Evolutionary conservation across 2,113 vertebrate species (phyloP), one percentile per base, ranked within the genome.

Genomic region (Thryonomys swinderianus): DNA sequence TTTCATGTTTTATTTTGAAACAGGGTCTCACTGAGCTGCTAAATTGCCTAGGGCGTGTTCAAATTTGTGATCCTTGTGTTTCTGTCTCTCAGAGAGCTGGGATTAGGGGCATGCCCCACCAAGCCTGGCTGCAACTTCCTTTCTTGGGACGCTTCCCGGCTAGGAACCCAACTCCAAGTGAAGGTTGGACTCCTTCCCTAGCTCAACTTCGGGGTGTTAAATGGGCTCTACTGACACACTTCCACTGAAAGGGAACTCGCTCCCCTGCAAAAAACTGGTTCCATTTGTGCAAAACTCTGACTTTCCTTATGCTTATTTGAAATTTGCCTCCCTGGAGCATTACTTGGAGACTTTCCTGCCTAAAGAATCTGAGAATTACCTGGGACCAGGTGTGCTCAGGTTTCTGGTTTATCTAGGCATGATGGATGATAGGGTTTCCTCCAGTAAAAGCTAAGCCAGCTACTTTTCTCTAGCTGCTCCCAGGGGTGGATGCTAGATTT

Each of bases 401-500:
- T 51, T 51, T 89, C 55, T 87, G 84, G 57, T 25, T 55, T 91
- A 89, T 73, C 80, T 80, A 32, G 42, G 57, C 27, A 48, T 67
- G 45, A 97, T 64, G 5, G 9, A 80, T 30, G 42, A 51, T 51
- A 51, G 51, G 21, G 25, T 79, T 88, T 92, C 48, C 32, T 91
- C 30, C 13, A 23, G 40, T 73, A 30, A 27, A 85, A 88, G n/a
- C 45, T 61, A 64, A n/a, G 37, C 17, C 59, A 91, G 40, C 55
- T 83, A 78, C 71, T 92, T 95, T 96, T 48, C 94, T 74, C 34
- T 51, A 76, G 81, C 82, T 90, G 61, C 27, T 85, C 80, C 87
- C 64, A 81, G 53, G 66, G 76, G 37, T 95, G 51, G 23, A 80
- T 85, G 34, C 88, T 95, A 71, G 45, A 71, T 90, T 96, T 97